These are phyloP conservation scores for Archocentrus centrarchus DNA, from an alignment of 2,113 vertebrate species.

Conservation along the genomic window DNA sequence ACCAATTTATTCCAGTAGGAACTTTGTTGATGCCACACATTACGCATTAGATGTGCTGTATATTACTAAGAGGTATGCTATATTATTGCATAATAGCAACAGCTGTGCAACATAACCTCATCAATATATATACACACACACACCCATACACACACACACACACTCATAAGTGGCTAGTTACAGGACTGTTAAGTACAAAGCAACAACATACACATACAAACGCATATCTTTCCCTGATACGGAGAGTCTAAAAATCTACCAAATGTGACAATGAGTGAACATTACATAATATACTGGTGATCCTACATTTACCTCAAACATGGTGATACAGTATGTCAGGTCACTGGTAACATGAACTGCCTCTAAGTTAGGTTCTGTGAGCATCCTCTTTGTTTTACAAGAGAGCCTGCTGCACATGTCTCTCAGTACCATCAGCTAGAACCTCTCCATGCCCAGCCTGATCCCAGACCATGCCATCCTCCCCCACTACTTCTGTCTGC, in stretches of 20 bases:
- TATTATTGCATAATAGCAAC: constrained; percentile 53
- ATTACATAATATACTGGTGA: constrained; percentile 68
- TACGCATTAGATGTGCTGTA: constrained; percentile 36
- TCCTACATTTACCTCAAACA: constrained; percentile 69
- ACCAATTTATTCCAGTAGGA: constrained; percentile 22
- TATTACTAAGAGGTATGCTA: constrained; percentile 46
- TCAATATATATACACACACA: constrained; percentile 44
- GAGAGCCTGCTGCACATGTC: constrained; percentile 65
- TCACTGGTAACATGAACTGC: constrained; percentile 19
- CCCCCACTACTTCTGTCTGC: constrained; percentile 72
- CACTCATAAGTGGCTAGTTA: constrained; percentile 60
- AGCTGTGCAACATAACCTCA: constrained; percentile 48
- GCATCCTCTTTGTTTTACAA: constrained; percentile 54
- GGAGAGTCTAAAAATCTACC: constrained; percentile 78
- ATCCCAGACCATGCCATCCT: constrained; percentile 64
- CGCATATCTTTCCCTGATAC: constrained; percentile 73
- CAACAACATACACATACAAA: constrained; percentile 59
- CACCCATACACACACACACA: constrained; percentile 46
- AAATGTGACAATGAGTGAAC: constrained; percentile 70
- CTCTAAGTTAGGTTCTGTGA: constrained; percentile 22
- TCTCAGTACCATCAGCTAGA: constrained; percentile 57
- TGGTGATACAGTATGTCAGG: constrained; percentile 53
- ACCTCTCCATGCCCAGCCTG: constrained; percentile 47
- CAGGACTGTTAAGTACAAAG: constrained; percentile 78
- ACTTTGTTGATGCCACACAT: constrained; percentile 26